Percentiles rank a stretch among this genome's conserved stretches.
Conservation (phyloP, 2,888 invertebrate species). For the Amblyteles armatorius region DNA sequence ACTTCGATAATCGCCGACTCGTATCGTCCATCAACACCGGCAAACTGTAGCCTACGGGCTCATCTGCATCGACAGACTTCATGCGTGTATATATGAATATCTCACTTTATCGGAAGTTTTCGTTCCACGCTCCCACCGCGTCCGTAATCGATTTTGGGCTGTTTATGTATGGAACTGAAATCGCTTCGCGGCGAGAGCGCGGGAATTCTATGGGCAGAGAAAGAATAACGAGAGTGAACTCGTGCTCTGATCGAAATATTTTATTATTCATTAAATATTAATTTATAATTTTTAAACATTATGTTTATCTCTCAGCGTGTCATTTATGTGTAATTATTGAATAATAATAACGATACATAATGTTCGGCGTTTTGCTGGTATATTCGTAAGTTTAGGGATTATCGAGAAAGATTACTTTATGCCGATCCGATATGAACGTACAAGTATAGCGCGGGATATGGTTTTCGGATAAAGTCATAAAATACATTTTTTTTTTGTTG, state of each 20-base stretch:
- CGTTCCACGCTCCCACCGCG: neutral
- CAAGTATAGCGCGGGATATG: neutral
- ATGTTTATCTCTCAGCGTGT: too few species aligned
- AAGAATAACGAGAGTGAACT: too few species aligned
- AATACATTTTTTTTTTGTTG: neutral
- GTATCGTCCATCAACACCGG: neutral
- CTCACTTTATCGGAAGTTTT: neutral
- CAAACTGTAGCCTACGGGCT: neutral
- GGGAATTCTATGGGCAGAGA: neutral
- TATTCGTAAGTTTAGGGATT: too few species aligned
- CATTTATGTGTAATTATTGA: too few species aligned
- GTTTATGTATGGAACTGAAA: constrained; percentile 9
- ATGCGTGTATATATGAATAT: neutral
- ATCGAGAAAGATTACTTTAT: too few species aligned
- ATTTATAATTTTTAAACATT: too few species aligned
- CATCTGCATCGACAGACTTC: neutral
- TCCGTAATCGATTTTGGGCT: neutral
- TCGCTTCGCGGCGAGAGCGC: neutral
- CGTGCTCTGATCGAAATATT: too few species aligned
- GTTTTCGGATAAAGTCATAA: neutral
- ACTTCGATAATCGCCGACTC: constrained; percentile 5
- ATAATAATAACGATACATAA: too few species aligned
- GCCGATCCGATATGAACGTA: constrained; percentile 8
- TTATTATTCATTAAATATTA: too few species aligned
- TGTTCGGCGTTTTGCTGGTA: too few species aligned